Evolutionary conservation across 2,797 vertebrate species (phyloP), one percentile per base, ranked within the genome.

Genomic region (Triplophysa yarkandensis): DNA sequence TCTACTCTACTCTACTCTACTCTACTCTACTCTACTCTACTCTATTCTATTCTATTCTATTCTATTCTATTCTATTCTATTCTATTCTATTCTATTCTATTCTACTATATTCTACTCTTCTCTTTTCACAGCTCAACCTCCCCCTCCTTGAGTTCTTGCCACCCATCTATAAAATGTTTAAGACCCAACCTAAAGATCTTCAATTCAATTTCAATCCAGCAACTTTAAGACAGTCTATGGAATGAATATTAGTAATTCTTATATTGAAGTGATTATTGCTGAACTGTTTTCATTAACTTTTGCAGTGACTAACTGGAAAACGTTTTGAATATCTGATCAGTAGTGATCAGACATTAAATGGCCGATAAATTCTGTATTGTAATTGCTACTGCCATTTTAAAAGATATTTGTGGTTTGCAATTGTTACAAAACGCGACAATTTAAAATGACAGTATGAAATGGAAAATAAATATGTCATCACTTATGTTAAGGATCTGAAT

Each of bases 41-140:
- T n/a, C n/a, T n/a, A n/a, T n/a, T n/a, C n/a, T n/a, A n/a, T n/a
- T n/a, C n/a, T n/a, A n/a, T n/a, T n/a, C n/a, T n/a, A n/a, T n/a
- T n/a, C n/a, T n/a, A n/a, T n/a, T n/a, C n/a, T n/a, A n/a, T n/a
- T n/a, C n/a, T n/a, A n/a, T n/a, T n/a, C n/a, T n/a, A n/a, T n/a
- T n/a, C n/a, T n/a, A n/a, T n/a, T n/a, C n/a, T n/a, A n/a, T n/a
- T n/a, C n/a, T n/a, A n/a, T n/a, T n/a, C n/a, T n/a, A n/a, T n/a
- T n/a, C n/a, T n/a, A n/a, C n/a, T 52, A 64, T 73, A 73, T 73
- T 64, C 30, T 28, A 13, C 54, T 73, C 64, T 17, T 64, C 43
- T 30, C 46, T 64, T 4, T 73, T 63, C 60, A 63, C 34, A 72
- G 60, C 46, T 54, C 23, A n/a, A 52, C 36, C n/a, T 72, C 1